Conservation (phyloP, 2,888 invertebrate genomes). For the Papilio elwesi region DNA sequence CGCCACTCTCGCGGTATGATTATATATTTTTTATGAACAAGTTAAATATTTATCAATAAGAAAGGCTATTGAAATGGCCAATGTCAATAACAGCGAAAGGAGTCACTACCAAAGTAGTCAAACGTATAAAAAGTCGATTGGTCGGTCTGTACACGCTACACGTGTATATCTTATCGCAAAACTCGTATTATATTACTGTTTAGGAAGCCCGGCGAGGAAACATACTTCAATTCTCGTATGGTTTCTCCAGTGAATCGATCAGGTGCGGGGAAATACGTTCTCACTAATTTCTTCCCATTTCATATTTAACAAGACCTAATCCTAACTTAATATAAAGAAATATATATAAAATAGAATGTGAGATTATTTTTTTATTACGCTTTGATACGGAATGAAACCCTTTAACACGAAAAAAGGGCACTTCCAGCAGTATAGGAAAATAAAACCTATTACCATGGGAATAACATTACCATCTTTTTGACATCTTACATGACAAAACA, state of each 20-base stretch:
- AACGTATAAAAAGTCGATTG: conserved; percentile 14
- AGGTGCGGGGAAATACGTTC: conserved; percentile 13
- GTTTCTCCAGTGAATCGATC: conserved; percentile 30
- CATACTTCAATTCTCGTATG: not conserved
- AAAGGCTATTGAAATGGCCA: not conserved
- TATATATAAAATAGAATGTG: too few relatives aligned
- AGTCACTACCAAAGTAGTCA: conserved; percentile 1
- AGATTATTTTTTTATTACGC: too few relatives aligned
- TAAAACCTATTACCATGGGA: too few relatives aligned
- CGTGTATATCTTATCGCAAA: conserved; percentile 20
- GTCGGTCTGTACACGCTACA: conserved; percentile 21
- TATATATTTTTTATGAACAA: too few relatives aligned
- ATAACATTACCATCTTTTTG: too few relatives aligned
- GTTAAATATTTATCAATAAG: not conserved
- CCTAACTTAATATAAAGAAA: too few relatives aligned
- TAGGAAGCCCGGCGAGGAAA: conserved; percentile 43
- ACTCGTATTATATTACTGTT: conserved; percentile 43
- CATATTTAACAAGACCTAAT: not conserved
- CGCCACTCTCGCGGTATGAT: too few relatives aligned
- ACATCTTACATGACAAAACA: too few relatives aligned
- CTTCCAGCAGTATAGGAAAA: too few relatives aligned
- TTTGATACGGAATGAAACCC: too few relatives aligned
- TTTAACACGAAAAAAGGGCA: too few relatives aligned
- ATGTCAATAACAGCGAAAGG: conserved; percentile 24
- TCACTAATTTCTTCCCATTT: conserved; percentile 38